phyloP scores from a whole-genome alignment of 1,140 invertebrate species.

The Heliconius nattereri region DNA sequence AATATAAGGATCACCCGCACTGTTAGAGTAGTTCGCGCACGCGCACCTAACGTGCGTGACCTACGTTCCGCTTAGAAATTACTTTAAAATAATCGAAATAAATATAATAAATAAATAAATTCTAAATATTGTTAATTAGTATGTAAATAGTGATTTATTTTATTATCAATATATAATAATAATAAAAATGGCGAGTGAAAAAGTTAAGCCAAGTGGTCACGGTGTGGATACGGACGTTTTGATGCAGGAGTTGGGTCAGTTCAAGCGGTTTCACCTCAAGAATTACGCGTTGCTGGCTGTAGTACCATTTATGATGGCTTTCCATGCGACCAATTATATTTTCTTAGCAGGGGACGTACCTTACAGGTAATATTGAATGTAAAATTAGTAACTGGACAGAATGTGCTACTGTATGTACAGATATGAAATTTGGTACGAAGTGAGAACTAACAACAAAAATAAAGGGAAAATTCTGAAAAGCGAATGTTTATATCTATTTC shows the following conservation, averaged over 20 bases:
- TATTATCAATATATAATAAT: neutral
- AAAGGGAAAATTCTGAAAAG: too few relatives aligned
- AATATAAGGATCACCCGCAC: slow-evolving; percentile 2
- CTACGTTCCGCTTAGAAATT: neutral
- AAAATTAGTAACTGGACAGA: too few relatives aligned
- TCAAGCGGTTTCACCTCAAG: slow-evolving; percentile 55
- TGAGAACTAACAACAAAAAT: too few relatives aligned
- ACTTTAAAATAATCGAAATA: neutral
- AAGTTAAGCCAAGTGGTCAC: neutral
- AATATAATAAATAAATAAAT: neutral
- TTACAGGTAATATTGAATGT: slow-evolving; percentile 56
- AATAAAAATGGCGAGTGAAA: neutral
- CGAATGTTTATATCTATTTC: too few relatives aligned
- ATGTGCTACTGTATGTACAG: too few relatives aligned
- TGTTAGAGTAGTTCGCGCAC: slow-evolving; percentile 7
- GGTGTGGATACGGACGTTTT: slow-evolving; percentile 55
- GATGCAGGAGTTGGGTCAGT: slow-evolving; percentile 68
- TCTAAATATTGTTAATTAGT: neutral
- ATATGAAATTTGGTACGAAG: too few relatives aligned
- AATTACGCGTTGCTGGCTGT: slow-evolving; percentile 59
- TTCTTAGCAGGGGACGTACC: slow-evolving; percentile 64
- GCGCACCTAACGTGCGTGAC: slow-evolving; percentile 1
- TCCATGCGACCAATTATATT: slow-evolving; percentile 67
- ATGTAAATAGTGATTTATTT: neutral
- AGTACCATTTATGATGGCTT: slow-evolving; percentile 48